Evolutionary conservation across 2,797 vertebrate genomes (phyloP).

Genomic region (Pangasius larnaudii): DNA sequence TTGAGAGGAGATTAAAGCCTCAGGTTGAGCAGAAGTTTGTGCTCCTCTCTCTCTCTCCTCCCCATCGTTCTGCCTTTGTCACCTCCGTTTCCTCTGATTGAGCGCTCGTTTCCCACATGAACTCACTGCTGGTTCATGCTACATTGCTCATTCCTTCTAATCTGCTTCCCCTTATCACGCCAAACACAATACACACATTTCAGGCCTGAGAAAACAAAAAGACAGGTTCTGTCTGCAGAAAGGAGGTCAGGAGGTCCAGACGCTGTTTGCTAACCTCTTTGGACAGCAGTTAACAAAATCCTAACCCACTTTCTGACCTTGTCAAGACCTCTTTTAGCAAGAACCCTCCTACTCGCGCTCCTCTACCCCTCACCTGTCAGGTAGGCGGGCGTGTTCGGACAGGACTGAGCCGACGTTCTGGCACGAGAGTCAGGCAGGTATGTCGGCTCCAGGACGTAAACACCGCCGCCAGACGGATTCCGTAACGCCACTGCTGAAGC

Average conservation of each 20-base stretch:
- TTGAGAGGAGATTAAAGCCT: slow-evolving; percentile 57
- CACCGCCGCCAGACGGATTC: slow-evolving; percentile 46
- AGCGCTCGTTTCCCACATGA: slow-evolving; percentile 71
- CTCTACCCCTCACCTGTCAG: slow-evolving; percentile 43
- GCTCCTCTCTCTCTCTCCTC: slow-evolving; percentile 55
- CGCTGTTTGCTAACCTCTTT: slow-evolving; percentile 13
- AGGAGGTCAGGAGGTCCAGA: slow-evolving; percentile 25
- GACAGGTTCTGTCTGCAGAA: slow-evolving; percentile 6
- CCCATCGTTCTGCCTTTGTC: slow-evolving; percentile 38
- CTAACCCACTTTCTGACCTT: slow-evolving; percentile 40
- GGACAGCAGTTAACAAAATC: slow-evolving; percentile 13
- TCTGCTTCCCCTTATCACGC: slow-evolving; percentile 30
- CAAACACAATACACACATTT: slow-evolving; percentile 25
- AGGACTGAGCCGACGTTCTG: slow-evolving; percentile 61
- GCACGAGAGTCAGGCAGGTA: slow-evolving; percentile 41
- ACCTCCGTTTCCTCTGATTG: slow-evolving; percentile 74
- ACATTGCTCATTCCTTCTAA: not conserved
- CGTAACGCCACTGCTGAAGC: slow-evolving; percentile 29
- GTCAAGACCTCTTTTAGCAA: not conserved
- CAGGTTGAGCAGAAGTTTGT: slow-evolving; percentile 53
- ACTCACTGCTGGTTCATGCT: slow-evolving; percentile 66
- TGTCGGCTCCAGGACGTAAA: slow-evolving; percentile 44
- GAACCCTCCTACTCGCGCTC: slow-evolving; percentile 18
- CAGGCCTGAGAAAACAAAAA: slow-evolving; percentile 26
- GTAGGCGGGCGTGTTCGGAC: slow-evolving; percentile 67